Evolutionary conservation across 1,140 invertebrate species (phyloP).

Genomic region (Aphidius gifuensis): DNA sequence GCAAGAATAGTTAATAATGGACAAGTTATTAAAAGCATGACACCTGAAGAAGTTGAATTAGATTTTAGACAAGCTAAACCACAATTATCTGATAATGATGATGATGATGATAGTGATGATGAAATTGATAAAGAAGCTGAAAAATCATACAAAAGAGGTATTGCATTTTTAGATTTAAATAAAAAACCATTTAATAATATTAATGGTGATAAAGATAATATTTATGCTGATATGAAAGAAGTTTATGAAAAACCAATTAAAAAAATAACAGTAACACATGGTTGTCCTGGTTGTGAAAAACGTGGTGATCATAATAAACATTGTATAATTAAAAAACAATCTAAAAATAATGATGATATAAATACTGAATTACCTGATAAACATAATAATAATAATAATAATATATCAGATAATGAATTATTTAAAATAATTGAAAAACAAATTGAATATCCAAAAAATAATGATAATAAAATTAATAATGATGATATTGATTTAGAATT

Average conservation of each 20-base stretch:
- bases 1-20: slow-evolving; percentile 48
- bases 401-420: background rate
- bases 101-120: slow-evolving; percentile 14
- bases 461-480: slow-evolving; percentile 21
- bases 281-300: slow-evolving; percentile 43
- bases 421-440: slow-evolving; percentile 15
- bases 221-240: slow-evolving; percentile 38
- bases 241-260: slow-evolving; percentile 44
- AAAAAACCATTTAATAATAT: slow-evolving; percentile 21
- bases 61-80: slow-evolving; percentile 38
- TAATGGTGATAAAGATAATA: slow-evolving; percentile 27
- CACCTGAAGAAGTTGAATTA: slow-evolving; percentile 37
- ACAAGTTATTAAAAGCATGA: slow-evolving; percentile 37
- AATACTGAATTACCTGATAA: background rate
- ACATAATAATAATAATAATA: background rate
- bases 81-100: slow-evolving; percentile 20
- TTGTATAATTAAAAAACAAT: slow-evolving; percentile 14
- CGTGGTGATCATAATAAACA: slow-evolving; percentile 28
- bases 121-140: slow-evolving; percentile 1
- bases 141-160: slow-evolving; percentile 33
- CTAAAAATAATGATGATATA: slow-evolving; percentile 3
- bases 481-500: slow-evolving; percentile 46
- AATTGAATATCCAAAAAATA: slow-evolving; percentile 8
- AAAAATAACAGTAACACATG: slow-evolving; percentile 38
- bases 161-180: slow-evolving; percentile 38